These are phyloP conservation scores for Macrobrachium nipponense DNA, from an alignment of 1,140 invertebrate species.

Conservation along the genomic window DNA sequence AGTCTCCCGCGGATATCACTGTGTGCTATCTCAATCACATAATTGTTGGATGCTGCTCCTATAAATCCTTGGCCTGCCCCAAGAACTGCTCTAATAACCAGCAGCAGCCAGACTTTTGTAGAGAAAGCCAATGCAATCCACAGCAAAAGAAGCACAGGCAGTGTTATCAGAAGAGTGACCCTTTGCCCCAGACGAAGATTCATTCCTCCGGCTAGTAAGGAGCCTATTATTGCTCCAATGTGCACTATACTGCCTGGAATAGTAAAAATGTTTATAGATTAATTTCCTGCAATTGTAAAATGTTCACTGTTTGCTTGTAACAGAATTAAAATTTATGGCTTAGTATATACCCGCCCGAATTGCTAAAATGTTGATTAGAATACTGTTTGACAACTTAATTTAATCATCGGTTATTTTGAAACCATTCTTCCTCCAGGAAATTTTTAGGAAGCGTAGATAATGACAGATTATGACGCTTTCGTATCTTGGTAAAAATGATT, in stretches of 20 bases:
- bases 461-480: too few species aligned
- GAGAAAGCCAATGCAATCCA: slow-evolving; percentile 52
- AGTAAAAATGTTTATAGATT: background rate
- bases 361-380: too few species aligned
- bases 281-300: background rate
- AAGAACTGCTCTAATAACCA: slow-evolving; percentile 15
- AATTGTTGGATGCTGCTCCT: slow-evolving; percentile 45
- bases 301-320: background rate
- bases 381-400: too few species aligned
- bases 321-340: background rate
- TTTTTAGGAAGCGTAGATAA: too few species aligned
- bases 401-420: too few species aligned
- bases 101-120: slow-evolving; percentile 51
- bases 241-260: slow-evolving; percentile 56
- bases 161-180: slow-evolving; percentile 38
- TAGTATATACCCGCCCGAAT: too few species aligned
- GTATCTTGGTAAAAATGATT: too few species aligned
- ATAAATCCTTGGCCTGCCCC: slow-evolving; percentile 44
- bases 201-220: slow-evolving; percentile 43
- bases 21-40: slow-evolving; percentile 50
- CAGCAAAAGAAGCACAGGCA: slow-evolving; percentile 40
- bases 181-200: slow-evolving; percentile 49
- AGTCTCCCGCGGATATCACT: slow-evolving; percentile 48
- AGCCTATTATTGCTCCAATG: slow-evolving; percentile 51
- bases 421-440: too few species aligned